Conservation (phyloP, 2,113 vertebrate species). For the Eulemur macaco region DNA sequence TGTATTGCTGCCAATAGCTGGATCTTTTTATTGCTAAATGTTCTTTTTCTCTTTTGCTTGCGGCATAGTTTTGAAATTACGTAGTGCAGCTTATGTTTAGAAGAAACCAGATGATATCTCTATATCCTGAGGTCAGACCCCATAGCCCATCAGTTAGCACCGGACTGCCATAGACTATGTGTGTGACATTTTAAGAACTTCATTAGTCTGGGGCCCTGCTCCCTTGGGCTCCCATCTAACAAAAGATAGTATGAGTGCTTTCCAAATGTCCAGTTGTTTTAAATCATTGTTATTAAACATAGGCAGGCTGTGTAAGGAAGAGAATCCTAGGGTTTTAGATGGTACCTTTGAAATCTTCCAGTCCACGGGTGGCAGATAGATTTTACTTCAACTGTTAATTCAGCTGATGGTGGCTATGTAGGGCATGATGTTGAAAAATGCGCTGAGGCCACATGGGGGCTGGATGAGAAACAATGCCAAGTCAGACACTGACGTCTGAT, state of each 20-base stretch:
- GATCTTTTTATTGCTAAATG: slow-evolving; percentile 49
- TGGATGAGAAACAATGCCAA: background rate
- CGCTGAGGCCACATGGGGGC: background rate
- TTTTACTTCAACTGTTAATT: background rate
- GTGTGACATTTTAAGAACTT: slow-evolving; percentile 49
- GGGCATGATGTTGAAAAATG: background rate
- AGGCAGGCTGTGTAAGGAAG: background rate
- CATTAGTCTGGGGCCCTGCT: slow-evolving; percentile 38
- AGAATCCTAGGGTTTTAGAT: slow-evolving; percentile 24
- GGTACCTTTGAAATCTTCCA: slow-evolving; percentile 11
- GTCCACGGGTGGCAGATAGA: background rate
- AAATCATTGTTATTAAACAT: slow-evolving; percentile 61
- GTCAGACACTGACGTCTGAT: background rate
- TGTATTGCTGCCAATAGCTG: slow-evolving; percentile 37
- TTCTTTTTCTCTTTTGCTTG: slow-evolving; percentile 40
- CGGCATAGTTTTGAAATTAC: slow-evolving; percentile 43
- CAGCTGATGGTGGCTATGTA: background rate
- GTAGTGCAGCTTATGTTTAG: slow-evolving; percentile 10
- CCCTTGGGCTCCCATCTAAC: background rate
- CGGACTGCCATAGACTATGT: background rate
- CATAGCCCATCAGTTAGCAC: slow-evolving; percentile 49
- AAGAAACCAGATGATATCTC: slow-evolving; percentile 67
- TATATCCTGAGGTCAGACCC: slow-evolving; percentile 22
- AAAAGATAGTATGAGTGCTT: background rate
- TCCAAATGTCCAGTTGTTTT: slow-evolving; percentile 47